phyloP scores from a whole-genome alignment of 2,888 invertebrate genomes.

The Machimus rusticus region DNA sequence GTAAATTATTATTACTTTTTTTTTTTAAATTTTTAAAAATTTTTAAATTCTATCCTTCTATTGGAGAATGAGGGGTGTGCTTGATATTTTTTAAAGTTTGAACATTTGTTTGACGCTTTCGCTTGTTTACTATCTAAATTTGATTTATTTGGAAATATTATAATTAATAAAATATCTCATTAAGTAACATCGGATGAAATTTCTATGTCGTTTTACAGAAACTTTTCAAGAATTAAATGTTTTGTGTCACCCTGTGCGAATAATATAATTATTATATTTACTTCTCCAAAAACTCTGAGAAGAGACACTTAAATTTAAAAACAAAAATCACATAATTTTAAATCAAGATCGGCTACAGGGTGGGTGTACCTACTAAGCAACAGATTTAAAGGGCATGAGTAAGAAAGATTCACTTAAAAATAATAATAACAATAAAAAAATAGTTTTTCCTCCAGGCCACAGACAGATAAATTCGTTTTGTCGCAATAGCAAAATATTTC shows the following conservation, averaged over 20 bases:
- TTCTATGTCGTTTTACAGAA: background rate
- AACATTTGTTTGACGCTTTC: background rate
- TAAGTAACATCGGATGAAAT: background rate
- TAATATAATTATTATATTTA: background rate
- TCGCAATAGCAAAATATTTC: background rate
- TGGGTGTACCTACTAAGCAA: background rate
- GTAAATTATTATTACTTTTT: background rate
- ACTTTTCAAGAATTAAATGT: background rate
- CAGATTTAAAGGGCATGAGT: background rate
- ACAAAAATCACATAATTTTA: background rate
- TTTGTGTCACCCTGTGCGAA: background rate
- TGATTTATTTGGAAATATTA: background rate
- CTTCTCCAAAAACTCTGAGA: background rate
- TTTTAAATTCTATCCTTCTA: background rate
- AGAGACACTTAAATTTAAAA: background rate
- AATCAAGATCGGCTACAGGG: background rate
- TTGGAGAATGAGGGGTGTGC: background rate
- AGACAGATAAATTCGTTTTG: background rate
- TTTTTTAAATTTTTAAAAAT: background rate
- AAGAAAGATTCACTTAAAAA: background rate
- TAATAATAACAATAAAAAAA: background rate
- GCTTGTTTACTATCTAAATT: background rate
- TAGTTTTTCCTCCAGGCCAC: background rate
- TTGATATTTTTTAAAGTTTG: background rate
- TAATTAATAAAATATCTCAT: background rate